phyloP scores from a whole-genome alignment of 2,888 invertebrate genomes.

The Mycogona germanica region DNA sequence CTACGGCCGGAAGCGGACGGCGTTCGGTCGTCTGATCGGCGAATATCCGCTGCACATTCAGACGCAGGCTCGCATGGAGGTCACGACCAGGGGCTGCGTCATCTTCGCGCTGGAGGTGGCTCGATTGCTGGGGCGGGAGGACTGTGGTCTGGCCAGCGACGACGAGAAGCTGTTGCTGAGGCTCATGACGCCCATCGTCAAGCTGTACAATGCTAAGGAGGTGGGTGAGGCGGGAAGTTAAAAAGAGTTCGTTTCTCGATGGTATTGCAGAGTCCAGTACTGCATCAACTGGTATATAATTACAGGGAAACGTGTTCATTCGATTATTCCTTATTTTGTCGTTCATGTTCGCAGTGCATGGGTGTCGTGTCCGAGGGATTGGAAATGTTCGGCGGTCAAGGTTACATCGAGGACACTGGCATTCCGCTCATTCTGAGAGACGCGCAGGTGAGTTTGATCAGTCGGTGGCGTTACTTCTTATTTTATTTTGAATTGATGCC shows the following conservation, averaged over 20 bases:
- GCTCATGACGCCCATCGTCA: constrained; percentile 41
- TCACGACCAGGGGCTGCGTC: constrained; percentile 39
- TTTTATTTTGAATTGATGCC: neutral
- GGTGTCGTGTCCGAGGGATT: constrained; percentile 40
- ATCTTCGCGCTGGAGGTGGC: constrained; percentile 38
- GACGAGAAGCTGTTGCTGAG: constrained; percentile 37
- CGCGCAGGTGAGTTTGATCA: constrained; percentile 36
- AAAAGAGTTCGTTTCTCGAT: neutral
- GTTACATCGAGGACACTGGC: constrained; percentile 46
- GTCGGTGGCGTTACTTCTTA: neutral
- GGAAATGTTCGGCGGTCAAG: constrained; percentile 45
- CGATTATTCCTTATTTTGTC: neutral
- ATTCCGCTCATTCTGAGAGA: constrained; percentile 41
- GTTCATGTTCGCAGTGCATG: constrained; percentile 31
- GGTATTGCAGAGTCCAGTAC: neutral
- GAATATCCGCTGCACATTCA: constrained; percentile 41
- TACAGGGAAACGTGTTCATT: too few relatives aligned
- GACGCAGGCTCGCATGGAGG: constrained; percentile 40
- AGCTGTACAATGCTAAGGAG: constrained; percentile 42
- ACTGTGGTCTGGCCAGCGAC: constrained; percentile 31
- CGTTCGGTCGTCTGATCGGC: constrained; percentile 39
- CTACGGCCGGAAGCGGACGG: constrained; percentile 37
- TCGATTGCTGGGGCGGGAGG: constrained; percentile 38
- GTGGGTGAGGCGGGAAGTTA: constrained; percentile 16
- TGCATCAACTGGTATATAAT: neutral